Conservation (phyloP, 2,797 vertebrate genomes). For the Sebastes vulpes region DNA sequence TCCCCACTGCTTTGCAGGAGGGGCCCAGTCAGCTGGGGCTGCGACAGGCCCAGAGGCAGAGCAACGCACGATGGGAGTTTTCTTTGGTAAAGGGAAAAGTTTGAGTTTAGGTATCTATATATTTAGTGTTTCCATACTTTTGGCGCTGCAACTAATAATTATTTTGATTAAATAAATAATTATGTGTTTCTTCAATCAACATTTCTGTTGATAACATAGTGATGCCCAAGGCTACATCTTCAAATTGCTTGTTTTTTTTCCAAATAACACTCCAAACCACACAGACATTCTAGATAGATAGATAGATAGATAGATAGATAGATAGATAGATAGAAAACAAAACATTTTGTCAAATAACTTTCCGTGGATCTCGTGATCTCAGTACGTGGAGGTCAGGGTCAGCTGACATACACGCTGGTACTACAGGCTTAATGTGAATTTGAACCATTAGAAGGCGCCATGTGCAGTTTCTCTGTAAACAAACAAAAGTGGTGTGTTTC, state of each 20-base stretch:
- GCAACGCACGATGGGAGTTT: neutral
- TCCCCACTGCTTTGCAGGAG: conserved; percentile 32
- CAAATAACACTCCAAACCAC: neutral
- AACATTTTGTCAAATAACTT: neutral
- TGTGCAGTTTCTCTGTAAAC: neutral
- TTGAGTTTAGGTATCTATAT: neutral
- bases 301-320: too few relatives aligned
- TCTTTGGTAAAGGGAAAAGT: neutral
- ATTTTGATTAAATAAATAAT: neutral
- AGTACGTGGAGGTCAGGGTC: neutral
- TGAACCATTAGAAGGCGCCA: neutral
- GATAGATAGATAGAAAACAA: neutral
- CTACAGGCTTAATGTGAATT: neutral
- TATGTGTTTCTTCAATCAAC: neutral
- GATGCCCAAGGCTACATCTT: neutral
- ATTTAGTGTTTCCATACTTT: neutral
- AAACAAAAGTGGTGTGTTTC: neutral
- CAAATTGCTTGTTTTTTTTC: neutral
- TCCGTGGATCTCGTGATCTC: neutral
- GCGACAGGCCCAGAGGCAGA: conserved; percentile 32
- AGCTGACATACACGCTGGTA: neutral
- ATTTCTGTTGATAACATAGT: neutral
- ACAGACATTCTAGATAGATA: neutral
- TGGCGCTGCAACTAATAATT: neutral
- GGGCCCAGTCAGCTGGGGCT: conserved; percentile 33